Percentiles rank a stretch among this genome's conserved stretches.
These are phyloP conservation scores for Eupithecia exiguata DNA, from an alignment of 2,888 invertebrate species.

Conservation along the genomic window DNA sequence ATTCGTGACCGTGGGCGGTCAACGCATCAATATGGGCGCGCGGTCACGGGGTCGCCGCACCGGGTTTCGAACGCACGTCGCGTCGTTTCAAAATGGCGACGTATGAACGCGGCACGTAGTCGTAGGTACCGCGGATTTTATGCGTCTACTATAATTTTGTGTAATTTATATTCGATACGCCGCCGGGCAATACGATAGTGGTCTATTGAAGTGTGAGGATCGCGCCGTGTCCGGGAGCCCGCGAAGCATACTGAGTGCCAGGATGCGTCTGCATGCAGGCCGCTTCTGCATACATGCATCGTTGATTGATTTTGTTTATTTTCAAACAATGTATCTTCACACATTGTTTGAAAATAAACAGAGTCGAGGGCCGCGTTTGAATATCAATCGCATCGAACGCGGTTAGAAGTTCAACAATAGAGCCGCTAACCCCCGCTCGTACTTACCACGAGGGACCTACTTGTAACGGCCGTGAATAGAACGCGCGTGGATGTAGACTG, in stretches of 20 bases:
- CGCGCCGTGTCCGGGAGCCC: constrained; percentile 69
- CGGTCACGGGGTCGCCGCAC: constrained; percentile 80
- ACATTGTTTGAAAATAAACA: constrained; percentile 59
- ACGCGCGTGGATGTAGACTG: constrained; percentile 20
- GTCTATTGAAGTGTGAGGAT: constrained; percentile 72
- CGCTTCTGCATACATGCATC: constrained; percentile 64
- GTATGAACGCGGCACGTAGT: constrained; percentile 53
- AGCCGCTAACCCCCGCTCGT: constrained; percentile 22
- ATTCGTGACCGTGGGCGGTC: constrained; percentile 77
- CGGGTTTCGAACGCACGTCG: constrained; percentile 58
- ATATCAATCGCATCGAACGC: constrained; percentile 50
- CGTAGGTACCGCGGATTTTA: constrained; percentile 60
- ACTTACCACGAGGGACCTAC: constrained; percentile 8
- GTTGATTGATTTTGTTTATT: constrained; percentile 58
- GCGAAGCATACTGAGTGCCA: constrained; percentile 71
- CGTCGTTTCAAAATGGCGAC: constrained; percentile 62
- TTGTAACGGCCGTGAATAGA: constrained; percentile 26
- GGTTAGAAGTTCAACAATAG: constrained; percentile 34
- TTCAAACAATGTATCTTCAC: constrained; percentile 56
- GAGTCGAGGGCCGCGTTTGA: constrained; percentile 51
- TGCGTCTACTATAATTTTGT: constrained; percentile 72
- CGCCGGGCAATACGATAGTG: constrained; percentile 68
- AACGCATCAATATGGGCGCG: constrained; percentile 77
- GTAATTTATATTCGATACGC: constrained; percentile 81
- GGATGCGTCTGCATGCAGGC: constrained; percentile 64